Evolutionary conservation across 2,888 invertebrate species (phyloP).

Genomic region (Dendrolimus houi): DNA sequence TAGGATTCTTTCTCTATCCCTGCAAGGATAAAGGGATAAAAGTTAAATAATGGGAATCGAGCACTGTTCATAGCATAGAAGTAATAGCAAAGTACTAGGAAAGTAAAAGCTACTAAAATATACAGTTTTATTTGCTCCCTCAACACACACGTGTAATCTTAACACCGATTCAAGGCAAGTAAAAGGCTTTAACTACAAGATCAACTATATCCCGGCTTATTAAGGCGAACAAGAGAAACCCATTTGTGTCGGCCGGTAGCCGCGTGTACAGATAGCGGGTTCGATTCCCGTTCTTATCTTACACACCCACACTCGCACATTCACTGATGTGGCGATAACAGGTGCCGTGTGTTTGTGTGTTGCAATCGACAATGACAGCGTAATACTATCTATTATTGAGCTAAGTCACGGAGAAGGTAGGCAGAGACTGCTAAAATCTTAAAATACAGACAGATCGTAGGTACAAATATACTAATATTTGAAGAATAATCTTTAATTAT

Average conservation of each 20-base stretch:
- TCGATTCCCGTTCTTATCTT: conserved; percentile 41
- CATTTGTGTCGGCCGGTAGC: conserved; percentile 58
- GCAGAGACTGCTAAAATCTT: too few species aligned
- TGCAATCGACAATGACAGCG: conserved; percentile 16
- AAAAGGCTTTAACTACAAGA: conserved; percentile 1
- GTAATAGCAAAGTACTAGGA: too few species aligned
- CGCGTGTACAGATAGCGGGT: conserved; percentile 37
- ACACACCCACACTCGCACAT: conserved; percentile 29
- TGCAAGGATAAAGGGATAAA: too few species aligned
- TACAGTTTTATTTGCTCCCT: not conserved
- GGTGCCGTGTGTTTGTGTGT: not conserved
- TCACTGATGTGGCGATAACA: not conserved
- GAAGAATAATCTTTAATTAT: too few species aligned
- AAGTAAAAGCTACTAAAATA: not conserved
- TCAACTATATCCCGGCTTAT: conserved; percentile 31
- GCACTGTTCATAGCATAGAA: too few species aligned
- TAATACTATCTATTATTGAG: conserved; percentile 10
- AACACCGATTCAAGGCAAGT: not conserved
- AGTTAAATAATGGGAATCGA: too few species aligned
- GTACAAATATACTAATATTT: too few species aligned
- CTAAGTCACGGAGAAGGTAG: not conserved
- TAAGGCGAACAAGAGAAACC: conserved; percentile 65
- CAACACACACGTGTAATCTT: not conserved
- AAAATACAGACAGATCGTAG: too few species aligned
- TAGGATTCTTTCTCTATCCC: too few species aligned